Evolutionary conservation across 2,797 vertebrate species (phyloP).

Genomic region (Strix occidentalis): DNA sequence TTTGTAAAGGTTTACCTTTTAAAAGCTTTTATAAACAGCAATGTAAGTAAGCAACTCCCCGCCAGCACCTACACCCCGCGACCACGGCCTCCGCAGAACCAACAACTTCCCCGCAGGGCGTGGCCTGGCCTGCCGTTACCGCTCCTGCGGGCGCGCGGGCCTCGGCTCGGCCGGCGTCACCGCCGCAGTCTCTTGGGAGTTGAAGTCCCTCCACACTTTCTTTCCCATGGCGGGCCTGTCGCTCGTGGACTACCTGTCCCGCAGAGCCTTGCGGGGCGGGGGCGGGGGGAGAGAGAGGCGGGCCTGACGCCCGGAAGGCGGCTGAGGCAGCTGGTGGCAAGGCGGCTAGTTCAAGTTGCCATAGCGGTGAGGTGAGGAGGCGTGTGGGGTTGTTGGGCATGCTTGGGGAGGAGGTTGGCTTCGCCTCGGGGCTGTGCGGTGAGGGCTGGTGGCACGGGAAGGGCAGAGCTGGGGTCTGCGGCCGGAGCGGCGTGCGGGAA

Average conservation of each 20-base stretch:
- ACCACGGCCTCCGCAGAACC: fast-evolving
- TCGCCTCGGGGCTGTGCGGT: not conserved
- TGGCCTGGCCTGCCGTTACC: fast-evolving
- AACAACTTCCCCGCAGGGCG: not conserved
- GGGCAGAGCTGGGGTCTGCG: too few species aligned
- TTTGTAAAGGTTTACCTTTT: not conserved
- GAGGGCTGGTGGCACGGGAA: not conserved
- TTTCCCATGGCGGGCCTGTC: fast-evolving
- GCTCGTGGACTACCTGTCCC: conserved; percentile 78
- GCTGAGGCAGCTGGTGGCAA: conserved; percentile 70
- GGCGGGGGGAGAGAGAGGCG: not conserved
- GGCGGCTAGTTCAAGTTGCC: conserved; percentile 98
- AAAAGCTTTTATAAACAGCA: fast-evolving
- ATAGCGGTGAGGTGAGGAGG: conserved; percentile 74
- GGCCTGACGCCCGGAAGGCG: not conserved
- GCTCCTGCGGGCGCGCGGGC: not conserved
- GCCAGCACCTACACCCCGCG: fast-evolving
- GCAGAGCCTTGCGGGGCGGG: conserved; percentile 12
- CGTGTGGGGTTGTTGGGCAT: not conserved
- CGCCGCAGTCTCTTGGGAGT: conserved; percentile 41
- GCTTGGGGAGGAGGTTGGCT: fast-evolving
- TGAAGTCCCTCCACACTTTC: not conserved
- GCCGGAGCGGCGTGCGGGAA: not conserved
- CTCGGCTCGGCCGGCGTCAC: not conserved
- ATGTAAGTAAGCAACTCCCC: fast-evolving